Evolutionary conservation across 2,888 invertebrate genomes (phyloP).

Genomic region (Teinopalpus imperialis): DNA sequence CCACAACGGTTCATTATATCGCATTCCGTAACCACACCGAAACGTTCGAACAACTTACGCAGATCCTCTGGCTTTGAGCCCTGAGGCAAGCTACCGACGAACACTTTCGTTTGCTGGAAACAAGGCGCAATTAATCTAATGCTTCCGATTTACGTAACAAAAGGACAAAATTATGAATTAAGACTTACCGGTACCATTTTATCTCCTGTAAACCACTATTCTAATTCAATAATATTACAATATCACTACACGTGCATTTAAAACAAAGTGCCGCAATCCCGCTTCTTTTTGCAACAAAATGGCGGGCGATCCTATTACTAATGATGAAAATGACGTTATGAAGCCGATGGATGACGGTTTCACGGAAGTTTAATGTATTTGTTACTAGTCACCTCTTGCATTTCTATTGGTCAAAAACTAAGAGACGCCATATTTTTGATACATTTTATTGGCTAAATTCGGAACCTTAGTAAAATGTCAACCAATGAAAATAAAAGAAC

Average conservation of each 20-base stretch:
- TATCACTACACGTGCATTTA: slow-evolving; percentile 30
- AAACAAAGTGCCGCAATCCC: slow-evolving; percentile 19
- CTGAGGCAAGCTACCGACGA: slow-evolving; percentile 95
- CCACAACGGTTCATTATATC: slow-evolving; percentile 97
- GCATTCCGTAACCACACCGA: slow-evolving; percentile 94
- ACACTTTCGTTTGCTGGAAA: slow-evolving; percentile 90
- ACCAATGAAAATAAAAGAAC: slow-evolving; percentile 1
- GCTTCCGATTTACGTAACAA: slow-evolving; percentile 31
- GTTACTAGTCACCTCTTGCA: neutral
- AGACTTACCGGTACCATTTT: slow-evolving; percentile 74
- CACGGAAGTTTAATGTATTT: neutral
- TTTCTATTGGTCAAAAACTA: neutral
- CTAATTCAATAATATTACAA: slow-evolving; percentile 29
- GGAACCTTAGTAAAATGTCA: neutral
- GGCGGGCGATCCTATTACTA: slow-evolving; percentile 24
- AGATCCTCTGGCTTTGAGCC: slow-evolving; percentile 92
- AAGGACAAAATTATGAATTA: slow-evolving; percentile 16
- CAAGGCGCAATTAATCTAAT: slow-evolving; percentile 27
- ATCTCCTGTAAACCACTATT: slow-evolving; percentile 24
- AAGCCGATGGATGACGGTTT: neutral
- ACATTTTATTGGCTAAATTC: slow-evolving; percentile 2
- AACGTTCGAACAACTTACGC: slow-evolving; percentile 90
- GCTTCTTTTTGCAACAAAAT: slow-evolving; percentile 28
- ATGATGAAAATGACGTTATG: slow-evolving; percentile 4
- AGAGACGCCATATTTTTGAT: neutral